These are phyloP conservation scores for Chymomyza costata DNA, from an alignment of 1,140 invertebrate species.

Conservation along the genomic window DNA sequence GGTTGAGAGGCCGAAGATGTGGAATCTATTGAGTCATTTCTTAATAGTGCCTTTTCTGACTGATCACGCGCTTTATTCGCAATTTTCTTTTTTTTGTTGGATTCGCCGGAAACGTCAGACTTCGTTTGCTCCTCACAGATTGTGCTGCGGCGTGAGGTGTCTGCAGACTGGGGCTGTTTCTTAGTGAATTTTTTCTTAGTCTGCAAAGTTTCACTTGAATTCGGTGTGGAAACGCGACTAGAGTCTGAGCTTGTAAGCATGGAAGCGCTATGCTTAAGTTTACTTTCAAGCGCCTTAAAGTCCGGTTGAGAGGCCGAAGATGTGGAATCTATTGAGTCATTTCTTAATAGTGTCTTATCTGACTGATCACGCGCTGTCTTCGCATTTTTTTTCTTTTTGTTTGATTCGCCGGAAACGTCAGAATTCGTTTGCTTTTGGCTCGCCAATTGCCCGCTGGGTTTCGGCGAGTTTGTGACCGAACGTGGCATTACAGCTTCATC, in stretches of 20 bases:
- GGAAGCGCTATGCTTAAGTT: not conserved
- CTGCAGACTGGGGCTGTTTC: too few relatives aligned
- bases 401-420: not conserved
- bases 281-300: not conserved
- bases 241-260: too few relatives aligned
- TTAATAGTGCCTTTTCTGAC: not conserved
- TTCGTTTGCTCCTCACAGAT: too few relatives aligned
- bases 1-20: constrained; percentile 19
- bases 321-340: constrained; percentile 34
- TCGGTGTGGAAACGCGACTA: too few relatives aligned
- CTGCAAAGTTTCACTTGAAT: too few relatives aligned
- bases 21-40: constrained; percentile 32
- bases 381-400: constrained; percentile 18
- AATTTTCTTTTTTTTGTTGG: constrained; percentile 21
- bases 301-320: constrained; percentile 11
- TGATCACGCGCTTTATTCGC: not conserved
- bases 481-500: constrained; percentile 13
- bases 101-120: too few relatives aligned
- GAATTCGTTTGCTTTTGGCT: not conserved
- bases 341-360: not conserved
- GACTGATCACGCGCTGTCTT: not conserved
- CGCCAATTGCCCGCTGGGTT: not conserved
- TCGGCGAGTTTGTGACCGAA: not conserved
- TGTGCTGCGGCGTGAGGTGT: too few relatives aligned
- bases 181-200: too few relatives aligned